These are phyloP conservation scores for Geotrupes spiniger DNA, from an alignment of 2,888 invertebrate genomes.

Conservation along the genomic window DNA sequence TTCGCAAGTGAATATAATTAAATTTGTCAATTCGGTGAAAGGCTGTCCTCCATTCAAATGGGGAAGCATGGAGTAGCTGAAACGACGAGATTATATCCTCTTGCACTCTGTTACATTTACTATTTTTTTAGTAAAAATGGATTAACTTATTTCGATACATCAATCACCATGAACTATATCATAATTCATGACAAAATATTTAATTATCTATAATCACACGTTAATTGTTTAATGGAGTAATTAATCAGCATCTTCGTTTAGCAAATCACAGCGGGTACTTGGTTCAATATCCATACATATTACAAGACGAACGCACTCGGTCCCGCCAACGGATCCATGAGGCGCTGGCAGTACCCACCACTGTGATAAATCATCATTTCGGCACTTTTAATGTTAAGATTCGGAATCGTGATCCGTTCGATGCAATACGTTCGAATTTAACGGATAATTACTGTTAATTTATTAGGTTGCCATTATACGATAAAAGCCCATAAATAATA, in stretches of 20 bases:
- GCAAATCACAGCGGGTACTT: constrained; percentile 20
- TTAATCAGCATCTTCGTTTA: constrained; percentile 22
- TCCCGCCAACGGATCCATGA: neutral
- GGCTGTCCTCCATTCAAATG: too few relatives aligned
- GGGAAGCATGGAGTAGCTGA: too few relatives aligned
- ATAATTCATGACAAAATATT: constrained; percentile 24
- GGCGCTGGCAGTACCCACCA: neutral
- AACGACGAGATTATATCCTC: too few relatives aligned
- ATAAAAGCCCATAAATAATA: too few relatives aligned
- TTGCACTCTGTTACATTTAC: too few relatives aligned
- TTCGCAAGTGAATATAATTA: too few relatives aligned
- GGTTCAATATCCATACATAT: constrained; percentile 13
- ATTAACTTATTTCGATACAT: neutral
- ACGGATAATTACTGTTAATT: neutral
- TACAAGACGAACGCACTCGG: neutral
- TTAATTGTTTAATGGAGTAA: constrained; percentile 28
- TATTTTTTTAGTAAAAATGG: too few relatives aligned
- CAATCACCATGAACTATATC: constrained; percentile 16
- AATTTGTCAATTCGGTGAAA: too few relatives aligned
- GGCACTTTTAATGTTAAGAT: constrained; percentile 4
- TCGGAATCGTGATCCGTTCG: constrained; percentile 1
- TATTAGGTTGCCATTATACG: neutral
- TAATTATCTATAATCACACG: constrained; percentile 23
- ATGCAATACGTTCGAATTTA: neutral
- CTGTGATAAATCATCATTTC: neutral